Evolutionary conservation across 2,113 vertebrate species (phyloP), one percentile per base, ranked within the genome.

Genomic region (Scomber scombrus): DNA sequence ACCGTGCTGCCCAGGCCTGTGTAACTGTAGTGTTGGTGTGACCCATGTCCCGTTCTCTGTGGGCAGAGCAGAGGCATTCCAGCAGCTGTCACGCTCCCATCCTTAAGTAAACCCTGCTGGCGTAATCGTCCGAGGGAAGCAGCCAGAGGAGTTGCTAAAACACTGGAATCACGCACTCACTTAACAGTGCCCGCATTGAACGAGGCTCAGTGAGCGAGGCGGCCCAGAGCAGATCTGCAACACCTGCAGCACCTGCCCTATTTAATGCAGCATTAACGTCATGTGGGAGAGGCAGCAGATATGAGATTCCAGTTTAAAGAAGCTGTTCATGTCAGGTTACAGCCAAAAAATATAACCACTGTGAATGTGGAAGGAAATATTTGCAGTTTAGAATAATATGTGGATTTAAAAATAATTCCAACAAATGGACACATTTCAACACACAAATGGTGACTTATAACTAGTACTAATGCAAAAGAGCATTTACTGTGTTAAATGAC

Each of bases 91-190:
- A 92, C 67, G 86, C 82, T 91, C 81, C 81, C 89, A 85, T 82
- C 82, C 86, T 88, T 87, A 84, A 94, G 90, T 94, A 93, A 94
- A 94, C 82, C 86, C 88, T 85, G 65, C 82, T 92, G 87, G 80
- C 58, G 79, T 88, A 88, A 90, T 87, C 50, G 19, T 81, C 82
- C 71, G 13, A 15, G 84, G 74, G 79, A 86, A 86, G 71, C 82
- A 80, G 86, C 84, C 82, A 77, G 79, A 62, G 21, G 73, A 61
- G 71, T 61, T 78, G 74, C 87, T 80, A 52, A 86, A 89, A 89
- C 81, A 82, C 80, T 85, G 78, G 57, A 91, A 90, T 90, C 86
- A 85, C 82, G 84, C 89, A 91, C 81, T 89, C 75, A 85, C 82
- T 88, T 84, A 80, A 90, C 86, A 82, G 84, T 56, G 81, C 92